Evolutionary conservation across 2,888 invertebrate species (phyloP).

Genomic region (Tribolium freemani): DNA sequence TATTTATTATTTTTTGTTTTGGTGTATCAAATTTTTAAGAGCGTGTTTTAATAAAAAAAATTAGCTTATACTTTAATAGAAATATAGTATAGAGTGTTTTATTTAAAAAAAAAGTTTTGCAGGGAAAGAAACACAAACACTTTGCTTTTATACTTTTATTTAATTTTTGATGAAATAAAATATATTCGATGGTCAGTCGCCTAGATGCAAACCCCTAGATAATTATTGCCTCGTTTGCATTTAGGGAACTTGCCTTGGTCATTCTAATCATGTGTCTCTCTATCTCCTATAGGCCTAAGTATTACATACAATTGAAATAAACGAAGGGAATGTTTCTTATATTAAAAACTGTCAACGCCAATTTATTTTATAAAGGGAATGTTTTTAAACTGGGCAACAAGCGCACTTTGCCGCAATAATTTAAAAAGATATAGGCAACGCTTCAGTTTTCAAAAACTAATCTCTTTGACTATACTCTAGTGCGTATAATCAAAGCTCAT

Average conservation of each 20-base stretch:
- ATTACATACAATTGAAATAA: conserved; percentile 25
- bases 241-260: conserved; percentile 28
- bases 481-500: conserved; percentile 43
- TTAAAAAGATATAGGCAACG: conserved; percentile 38
- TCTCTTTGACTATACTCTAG: conserved; percentile 36
- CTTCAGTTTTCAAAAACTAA: conserved; percentile 30
- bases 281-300: conserved; percentile 38
- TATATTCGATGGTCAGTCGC: conserved; percentile 18
- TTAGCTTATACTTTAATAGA: too few relatives aligned
- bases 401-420: conserved; percentile 40
- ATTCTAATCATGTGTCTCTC: conserved; percentile 36
- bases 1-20: too few relatives aligned
- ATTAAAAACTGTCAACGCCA: conserved; percentile 38
- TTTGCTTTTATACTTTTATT: too few relatives aligned
- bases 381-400: conserved; percentile 37
- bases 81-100: not conserved
- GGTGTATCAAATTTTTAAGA: too few relatives aligned
- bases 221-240: conserved; percentile 1
- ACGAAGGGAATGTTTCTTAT: conserved; percentile 29
- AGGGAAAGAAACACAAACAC: too few relatives aligned
- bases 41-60: too few relatives aligned
- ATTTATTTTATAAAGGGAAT: conserved; percentile 21
- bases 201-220: not conserved
- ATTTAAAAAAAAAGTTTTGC: too few relatives aligned
- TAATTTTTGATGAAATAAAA: conserved; percentile 39